phyloP scores from a whole-genome alignment of 2,888 invertebrate genomes.

The Ichneumoninae sp. region DNA sequence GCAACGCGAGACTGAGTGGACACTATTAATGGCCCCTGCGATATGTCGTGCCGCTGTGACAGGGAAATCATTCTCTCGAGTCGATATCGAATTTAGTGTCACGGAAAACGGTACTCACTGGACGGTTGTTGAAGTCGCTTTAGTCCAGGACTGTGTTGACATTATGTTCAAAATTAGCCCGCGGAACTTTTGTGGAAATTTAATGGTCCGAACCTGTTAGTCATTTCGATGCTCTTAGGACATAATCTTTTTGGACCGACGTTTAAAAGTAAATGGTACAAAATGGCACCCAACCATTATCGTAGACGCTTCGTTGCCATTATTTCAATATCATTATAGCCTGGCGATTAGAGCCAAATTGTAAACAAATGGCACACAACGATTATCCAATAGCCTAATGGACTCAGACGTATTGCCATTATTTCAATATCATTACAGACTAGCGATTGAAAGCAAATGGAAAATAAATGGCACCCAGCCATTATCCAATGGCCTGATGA shows the following conservation, averaged over 20 bases:
- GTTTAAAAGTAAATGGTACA: too few relatives aligned
- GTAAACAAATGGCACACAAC: too few relatives aligned
- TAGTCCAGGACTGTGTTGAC: not conserved
- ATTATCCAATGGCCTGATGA: too few relatives aligned
- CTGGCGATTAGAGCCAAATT: too few relatives aligned
- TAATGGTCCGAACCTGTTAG: not conserved
- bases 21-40: not conserved
- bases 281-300: too few relatives aligned
- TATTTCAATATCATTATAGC: too few relatives aligned
- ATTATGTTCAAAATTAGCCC: not conserved
- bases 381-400: too few relatives aligned
- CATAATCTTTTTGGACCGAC: not conserved
- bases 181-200: not conserved
- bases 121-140: not conserved
- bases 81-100: not conserved
- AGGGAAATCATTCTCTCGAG: not conserved
- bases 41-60: not conserved
- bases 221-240: not conserved
- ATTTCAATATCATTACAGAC: too few relatives aligned
- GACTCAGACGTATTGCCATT: too few relatives aligned
- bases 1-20: constrained; percentile 10
- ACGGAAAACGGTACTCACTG: not conserved
- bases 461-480: too few relatives aligned
- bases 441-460: too few relatives aligned
- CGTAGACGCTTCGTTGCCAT: too few relatives aligned